Evolutionary conservation across 2,113 vertebrate genomes (phyloP), one percentile per base, ranked within the genome.

Genomic region (Varanus salvator): DNA sequence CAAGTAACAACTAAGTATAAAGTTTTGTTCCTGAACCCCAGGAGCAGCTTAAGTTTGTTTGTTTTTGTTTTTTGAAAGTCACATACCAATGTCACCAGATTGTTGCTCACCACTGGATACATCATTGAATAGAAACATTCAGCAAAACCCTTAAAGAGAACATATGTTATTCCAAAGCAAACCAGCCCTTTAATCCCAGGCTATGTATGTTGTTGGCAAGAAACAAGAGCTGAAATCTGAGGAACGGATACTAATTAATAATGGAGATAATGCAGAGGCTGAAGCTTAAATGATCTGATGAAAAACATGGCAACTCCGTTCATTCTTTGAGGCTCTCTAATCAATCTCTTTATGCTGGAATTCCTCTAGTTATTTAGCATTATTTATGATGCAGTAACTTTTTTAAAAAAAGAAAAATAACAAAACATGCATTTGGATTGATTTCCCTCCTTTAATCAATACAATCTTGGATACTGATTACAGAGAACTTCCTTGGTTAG

Each of bases 181-280:
- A 87, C 92, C 87, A 92, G 78, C 8, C 0, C 85, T 86, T 92
- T 0, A 0, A 78, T 93, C 91, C 80, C 85, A 87, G 90, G 71
- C 86, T 1, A 92, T 80, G 84, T 85, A 88, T 25, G 11, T 86
- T 95, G 92, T 93, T 91, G 83, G 94, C 87, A 94, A 93, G 95
- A 95, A 96, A 94, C 92, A 84, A 89, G 85, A 94, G 90, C 89
- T 89, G 94, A 91, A 95, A 94, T 85, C 86, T 54, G 87, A 93
- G 92, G 92, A 94, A 92, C 80, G 76, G 86, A 92, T 74, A 87
- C 92, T 94, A 93, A 96, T 94, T 95, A 96, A 94, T 92, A 95
- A 95, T 92, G 83, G 91, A 95, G 90, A 92, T 93, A 93, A 95
- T 66, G 74, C 82, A 89, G 74, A 86, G n/a, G 89, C 85, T 72